Evolutionary conservation across 1,140 invertebrate genomes (phyloP).

Genomic region (Pseudomyrmex sp.): DNA sequence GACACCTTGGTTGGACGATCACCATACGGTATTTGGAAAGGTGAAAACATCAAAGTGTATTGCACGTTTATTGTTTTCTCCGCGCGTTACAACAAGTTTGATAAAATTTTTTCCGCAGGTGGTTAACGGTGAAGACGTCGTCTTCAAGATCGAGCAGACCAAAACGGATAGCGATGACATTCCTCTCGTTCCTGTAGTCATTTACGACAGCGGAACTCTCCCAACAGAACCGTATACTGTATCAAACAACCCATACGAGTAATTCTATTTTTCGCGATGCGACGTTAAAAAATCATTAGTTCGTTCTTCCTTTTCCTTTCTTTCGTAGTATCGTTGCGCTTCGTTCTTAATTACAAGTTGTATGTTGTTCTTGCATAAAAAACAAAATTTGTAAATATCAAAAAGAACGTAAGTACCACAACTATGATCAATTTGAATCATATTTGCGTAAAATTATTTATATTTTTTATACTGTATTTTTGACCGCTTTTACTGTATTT

Average conservation of each 20-base stretch:
- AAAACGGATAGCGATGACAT: conserved; percentile 91
- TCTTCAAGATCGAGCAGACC: conserved; percentile 93
- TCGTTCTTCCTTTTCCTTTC: background rate
- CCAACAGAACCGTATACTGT: conserved; percentile 88
- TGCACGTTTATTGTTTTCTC: background rate
- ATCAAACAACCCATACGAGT: conserved; percentile 90
- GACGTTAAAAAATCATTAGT: background rate
- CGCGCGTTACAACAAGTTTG: background rate
- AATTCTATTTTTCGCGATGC: conserved; percentile 66
- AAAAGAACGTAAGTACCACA: background rate
- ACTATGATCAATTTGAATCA: background rate
- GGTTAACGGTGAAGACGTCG: conserved; percentile 92
- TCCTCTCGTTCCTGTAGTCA: conserved; percentile 89
- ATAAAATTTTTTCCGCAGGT: conserved; percentile 84
- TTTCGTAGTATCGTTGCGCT: background rate
- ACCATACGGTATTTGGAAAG: conserved; percentile 98
- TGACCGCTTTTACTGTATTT: background rate
- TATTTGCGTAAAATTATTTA: no score
- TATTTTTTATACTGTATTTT: background rate
- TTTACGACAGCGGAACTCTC: conserved; percentile 88
- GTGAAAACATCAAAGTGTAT: conserved; percentile 83
- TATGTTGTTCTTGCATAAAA: background rate
- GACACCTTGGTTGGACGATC: conserved; percentile 96
- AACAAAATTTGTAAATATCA: background rate
- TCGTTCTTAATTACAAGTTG: conserved; percentile 6